phyloP scores from a whole-genome alignment of 2,888 invertebrate genomes.

The Parnassius glacialis region DNA sequence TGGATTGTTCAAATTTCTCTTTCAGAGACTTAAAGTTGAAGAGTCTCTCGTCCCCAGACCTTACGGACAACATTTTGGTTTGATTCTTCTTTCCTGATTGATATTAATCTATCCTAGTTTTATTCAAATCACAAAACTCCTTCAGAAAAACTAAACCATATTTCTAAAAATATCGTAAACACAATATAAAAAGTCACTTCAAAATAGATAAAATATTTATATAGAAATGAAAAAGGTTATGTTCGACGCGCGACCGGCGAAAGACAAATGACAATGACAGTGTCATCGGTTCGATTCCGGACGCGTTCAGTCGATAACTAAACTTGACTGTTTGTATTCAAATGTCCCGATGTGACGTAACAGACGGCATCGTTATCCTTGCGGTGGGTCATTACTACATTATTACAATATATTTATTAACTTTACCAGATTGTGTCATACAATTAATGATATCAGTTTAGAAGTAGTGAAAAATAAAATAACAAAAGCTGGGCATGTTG shows the following conservation, averaged over 20 bases:
- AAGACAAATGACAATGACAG: slow-evolving; percentile 34
- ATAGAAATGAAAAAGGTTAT: slow-evolving; percentile 19
- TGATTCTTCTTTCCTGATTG: slow-evolving; percentile 15
- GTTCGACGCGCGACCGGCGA: slow-evolving; percentile 24
- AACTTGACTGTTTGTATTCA: slow-evolving; percentile 35
- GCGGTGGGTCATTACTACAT: slow-evolving; percentile 28
- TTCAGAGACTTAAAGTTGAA: slow-evolving; percentile 66
- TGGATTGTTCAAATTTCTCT: slow-evolving; percentile 65
- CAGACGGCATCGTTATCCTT: slow-evolving; percentile 37
- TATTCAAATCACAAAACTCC: slow-evolving; percentile 29
- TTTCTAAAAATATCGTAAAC: not conserved
- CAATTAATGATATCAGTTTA: slow-evolving; percentile 23
- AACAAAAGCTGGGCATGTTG: slow-evolving; percentile 6
- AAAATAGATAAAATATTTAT: not conserved
- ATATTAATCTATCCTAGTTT: slow-evolving; percentile 20
- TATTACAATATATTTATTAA: slow-evolving; percentile 20
- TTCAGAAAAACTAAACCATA: not conserved
- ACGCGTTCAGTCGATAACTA: slow-evolving; percentile 42
- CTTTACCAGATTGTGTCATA: slow-evolving; percentile 21
- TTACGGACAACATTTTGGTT: slow-evolving; percentile 59
- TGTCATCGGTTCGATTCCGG: slow-evolving; percentile 41
- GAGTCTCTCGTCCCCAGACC: slow-evolving; percentile 58
- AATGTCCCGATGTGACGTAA: slow-evolving; percentile 32
- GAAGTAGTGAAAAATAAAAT: slow-evolving; percentile 26
- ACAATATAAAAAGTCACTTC: slow-evolving; percentile 1